phyloP scores from a whole-genome alignment of 2,797 vertebrate species.

The Halcyon chelicuti region DNA sequence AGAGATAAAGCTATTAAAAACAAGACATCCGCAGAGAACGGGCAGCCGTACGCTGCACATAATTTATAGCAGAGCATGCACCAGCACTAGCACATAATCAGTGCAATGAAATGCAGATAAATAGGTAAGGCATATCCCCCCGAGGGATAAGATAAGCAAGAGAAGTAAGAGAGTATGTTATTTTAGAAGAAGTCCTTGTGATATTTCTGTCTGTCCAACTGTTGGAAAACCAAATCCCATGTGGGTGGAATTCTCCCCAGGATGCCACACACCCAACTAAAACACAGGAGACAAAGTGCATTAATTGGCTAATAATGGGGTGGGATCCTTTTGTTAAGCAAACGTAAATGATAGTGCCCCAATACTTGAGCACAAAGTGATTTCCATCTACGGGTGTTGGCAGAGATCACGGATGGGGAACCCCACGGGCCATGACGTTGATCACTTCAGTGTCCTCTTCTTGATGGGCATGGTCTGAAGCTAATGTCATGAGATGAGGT shows the following conservation, averaged over 20 bases:
- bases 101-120: background rate
- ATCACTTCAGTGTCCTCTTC: background rate
- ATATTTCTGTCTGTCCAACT: background rate
- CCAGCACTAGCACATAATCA: background rate
- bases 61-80: background rate
- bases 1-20: background rate
- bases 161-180: background rate
- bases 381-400: background rate
- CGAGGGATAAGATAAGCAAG: background rate
- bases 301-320: background rate
- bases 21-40: background rate
- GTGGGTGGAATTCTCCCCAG: background rate
- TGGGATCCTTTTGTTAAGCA: background rate
- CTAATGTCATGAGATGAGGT: fast-evolving
- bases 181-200: background rate
- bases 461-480: background rate
- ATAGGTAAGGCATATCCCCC: background rate
- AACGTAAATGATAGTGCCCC: background rate
- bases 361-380: too few species aligned
- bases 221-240: background rate
- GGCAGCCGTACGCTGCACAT: background rate
- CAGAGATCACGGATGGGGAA: background rate
- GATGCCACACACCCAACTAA: background rate
- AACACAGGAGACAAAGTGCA: background rate
- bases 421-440: too few species aligned